Conservation (phyloP, 2,113 vertebrate species). For the Kryptolebias marmoratus region DNA sequence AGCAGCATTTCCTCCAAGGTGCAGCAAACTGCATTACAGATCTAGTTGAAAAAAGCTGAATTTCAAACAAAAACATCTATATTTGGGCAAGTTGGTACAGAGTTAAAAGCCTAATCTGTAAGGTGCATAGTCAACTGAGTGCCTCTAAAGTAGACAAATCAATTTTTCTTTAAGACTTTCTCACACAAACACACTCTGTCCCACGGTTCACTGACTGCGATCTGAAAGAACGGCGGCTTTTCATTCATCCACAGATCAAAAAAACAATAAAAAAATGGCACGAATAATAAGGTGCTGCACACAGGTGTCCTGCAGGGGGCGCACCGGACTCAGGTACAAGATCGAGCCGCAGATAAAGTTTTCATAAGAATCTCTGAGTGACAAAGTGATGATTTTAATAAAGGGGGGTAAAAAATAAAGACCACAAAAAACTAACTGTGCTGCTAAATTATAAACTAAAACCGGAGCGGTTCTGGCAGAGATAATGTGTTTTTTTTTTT, state of each 20-base stretch:
- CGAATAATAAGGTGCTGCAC: slow-evolving; percentile 1
- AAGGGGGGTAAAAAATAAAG: background rate
- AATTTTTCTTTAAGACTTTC: background rate
- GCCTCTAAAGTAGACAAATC: background rate
- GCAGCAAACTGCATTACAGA: background rate
- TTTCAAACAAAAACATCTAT: background rate
- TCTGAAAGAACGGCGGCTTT: background rate
- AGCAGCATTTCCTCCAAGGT: background rate
- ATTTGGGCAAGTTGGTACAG: background rate
- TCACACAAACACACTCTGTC: background rate
- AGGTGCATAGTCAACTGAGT: background rate
- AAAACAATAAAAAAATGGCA: background rate
- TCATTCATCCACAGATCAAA: background rate
- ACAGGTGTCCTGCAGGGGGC: slow-evolving; percentile 59
- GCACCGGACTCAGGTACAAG: slow-evolving; percentile 1
- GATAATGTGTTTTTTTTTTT: slow-evolving; percentile 47
- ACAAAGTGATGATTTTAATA: background rate
- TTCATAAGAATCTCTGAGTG: background rate
- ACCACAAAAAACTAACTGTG: background rate
- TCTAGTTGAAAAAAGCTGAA: background rate
- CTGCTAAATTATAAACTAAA: slow-evolving; percentile 21
- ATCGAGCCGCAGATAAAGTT: background rate
- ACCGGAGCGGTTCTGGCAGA: slow-evolving; percentile 34
- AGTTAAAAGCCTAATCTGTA: background rate
- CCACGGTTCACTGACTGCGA: background rate